A percentile compares a stretch with the other conserved stretches of the same genome.
Conservation (phyloP, 2,888 invertebrate species). For the Magallana nippona region DNA sequence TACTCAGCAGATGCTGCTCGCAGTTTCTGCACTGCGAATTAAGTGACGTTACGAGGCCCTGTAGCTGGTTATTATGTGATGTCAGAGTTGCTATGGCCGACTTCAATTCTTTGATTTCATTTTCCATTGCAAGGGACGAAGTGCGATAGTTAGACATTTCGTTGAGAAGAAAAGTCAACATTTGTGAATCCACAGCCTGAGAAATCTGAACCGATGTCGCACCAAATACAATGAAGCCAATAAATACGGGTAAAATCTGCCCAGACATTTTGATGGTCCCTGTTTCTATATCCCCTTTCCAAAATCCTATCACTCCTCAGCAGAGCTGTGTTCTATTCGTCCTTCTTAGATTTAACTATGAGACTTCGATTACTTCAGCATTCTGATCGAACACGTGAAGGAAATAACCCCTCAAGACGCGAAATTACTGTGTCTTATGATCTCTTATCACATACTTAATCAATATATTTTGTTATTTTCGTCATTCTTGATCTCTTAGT, state of each 20-base stretch:
- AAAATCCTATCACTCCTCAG: too few relatives aligned
- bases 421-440: too few relatives aligned
- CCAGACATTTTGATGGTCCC: not conserved
- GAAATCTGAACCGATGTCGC: not conserved
- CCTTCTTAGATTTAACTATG: too few relatives aligned
- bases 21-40: not conserved
- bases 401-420: too few relatives aligned
- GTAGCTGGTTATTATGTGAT: not conserved
- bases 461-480: too few relatives aligned
- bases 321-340: too few relatives aligned
- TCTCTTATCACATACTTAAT: too few relatives aligned
- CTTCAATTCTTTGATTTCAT: constrained; percentile 1
- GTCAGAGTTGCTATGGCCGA: not conserved
- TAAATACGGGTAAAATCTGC: not conserved
- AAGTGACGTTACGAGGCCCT: not conserved
- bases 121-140: not conserved
- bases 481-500: not conserved
- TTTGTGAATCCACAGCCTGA: not conserved
- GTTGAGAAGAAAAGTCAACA: constrained; percentile 5
- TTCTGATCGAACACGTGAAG: too few relatives aligned
- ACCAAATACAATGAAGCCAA: not conserved
- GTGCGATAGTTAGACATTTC: constrained; percentile 5
- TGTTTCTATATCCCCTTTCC: too few relatives aligned
- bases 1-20: not conserved
- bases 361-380: too few relatives aligned